Evolutionary conservation across 2,797 vertebrate species (phyloP), one percentile per base, ranked within the genome.

Genomic region (Takifugu rubripes): DNA sequence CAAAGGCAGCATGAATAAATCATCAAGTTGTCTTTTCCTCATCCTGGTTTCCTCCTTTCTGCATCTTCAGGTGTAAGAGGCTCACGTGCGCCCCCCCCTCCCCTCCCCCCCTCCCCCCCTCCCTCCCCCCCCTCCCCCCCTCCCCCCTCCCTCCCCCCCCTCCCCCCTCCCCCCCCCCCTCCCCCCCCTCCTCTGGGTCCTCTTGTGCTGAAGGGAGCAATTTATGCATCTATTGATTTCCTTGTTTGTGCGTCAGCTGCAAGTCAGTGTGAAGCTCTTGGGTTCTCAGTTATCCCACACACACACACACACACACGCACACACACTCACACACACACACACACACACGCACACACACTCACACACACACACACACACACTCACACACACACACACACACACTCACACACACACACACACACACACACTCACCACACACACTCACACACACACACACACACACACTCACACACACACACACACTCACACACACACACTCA

Each of bases 191-290:
- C 81, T 72, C 27, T 67, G 77, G 80, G 84, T 75, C 68, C 70
- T 71, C 66, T 85, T 78, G 71, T 72, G 81, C 58, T 72, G 74
- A 70, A 80, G 75, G 53, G 52, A 68, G 53, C 74, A 79, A 89
- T 90, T 84, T 85, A 89, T 89, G 82, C 72, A 56, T 71, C 56
- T 79, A 81, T 88, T 83, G 85, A 85, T 85, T 84, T 83, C 74
- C 86, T 88, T 77, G 75, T 84, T 81, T 84, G 78, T 67, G 58
- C 60, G 78, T 80, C 78, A 69, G 65, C 55, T 58, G 24, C 52
- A 61, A 61, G 68, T 54, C 53, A 60, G 58, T 31, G 42, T 48
- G 68, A 70, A 54, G 59, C 71, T 81, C 85, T 64, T 72, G 85
- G 67, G 25, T 67, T 79, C 73, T 88, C 42, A 3, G 67, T 49